phyloP scores from a whole-genome alignment of 2,888 invertebrate genomes.

The Coremacera marginata region DNA sequence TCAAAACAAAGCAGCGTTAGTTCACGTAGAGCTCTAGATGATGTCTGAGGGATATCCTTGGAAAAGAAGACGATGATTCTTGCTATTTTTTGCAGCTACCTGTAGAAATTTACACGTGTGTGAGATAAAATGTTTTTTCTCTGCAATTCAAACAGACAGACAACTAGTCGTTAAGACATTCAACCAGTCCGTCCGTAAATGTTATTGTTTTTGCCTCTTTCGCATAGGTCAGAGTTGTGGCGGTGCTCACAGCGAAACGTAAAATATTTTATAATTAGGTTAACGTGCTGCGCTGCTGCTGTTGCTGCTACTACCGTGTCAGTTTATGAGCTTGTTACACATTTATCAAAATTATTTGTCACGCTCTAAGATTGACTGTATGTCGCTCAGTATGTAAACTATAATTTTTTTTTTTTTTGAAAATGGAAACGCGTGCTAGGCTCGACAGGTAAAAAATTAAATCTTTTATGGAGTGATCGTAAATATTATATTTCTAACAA shows the following conservation, averaged over 20 bases:
- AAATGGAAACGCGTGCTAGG: no score
- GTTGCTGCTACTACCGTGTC: not conserved
- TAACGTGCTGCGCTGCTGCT: not conserved
- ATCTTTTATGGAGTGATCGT: no score
- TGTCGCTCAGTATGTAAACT: no score
- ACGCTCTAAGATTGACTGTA: no score
- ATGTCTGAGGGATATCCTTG: not conserved
- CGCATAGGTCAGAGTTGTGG: not conserved
- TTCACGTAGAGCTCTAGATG: not conserved
- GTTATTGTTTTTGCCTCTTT: not conserved
- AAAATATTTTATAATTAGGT: not conserved
- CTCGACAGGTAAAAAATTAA: no score
- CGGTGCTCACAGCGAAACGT: not conserved
- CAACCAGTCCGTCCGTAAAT: not conserved
- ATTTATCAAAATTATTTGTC: no score
- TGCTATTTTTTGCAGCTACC: slow-evolving; percentile 1
- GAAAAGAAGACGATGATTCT: not conserved
- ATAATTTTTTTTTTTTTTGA: no score
- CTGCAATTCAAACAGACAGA: not conserved
- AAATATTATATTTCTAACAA: no score
- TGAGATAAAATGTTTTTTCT: no score
- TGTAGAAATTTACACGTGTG: not conserved
- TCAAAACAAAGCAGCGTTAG: not conserved
- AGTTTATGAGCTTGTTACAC: not conserved
- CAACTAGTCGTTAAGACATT: not conserved